These are phyloP conservation scores for Philonicus albiceps DNA, from an alignment of 2,888 invertebrate genomes.

Conservation along the genomic window DNA sequence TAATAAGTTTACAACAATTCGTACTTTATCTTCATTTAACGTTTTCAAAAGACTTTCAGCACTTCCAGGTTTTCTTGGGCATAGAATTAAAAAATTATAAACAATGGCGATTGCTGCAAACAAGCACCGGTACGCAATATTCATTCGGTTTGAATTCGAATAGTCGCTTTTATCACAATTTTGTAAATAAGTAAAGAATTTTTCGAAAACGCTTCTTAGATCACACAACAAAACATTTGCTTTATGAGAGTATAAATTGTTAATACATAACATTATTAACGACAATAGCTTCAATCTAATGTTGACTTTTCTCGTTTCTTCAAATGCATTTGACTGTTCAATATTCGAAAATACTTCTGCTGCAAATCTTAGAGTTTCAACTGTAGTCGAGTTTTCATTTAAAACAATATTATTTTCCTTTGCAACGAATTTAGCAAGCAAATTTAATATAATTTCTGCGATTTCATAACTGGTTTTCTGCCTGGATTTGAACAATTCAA, in stretches of 20 bases:
- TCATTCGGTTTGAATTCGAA: not conserved
- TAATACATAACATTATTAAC: conserved; percentile 57
- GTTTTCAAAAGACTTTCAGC: not conserved
- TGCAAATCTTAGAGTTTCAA: conserved; percentile 58
- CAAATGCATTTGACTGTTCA: conserved; percentile 48
- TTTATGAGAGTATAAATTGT: conserved; percentile 56
- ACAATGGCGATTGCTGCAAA: not conserved
- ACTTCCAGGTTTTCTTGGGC: not conserved
- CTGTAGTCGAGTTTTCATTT: conserved; percentile 55
- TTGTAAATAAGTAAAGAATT: conserved; percentile 46
- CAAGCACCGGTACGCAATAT: not conserved
- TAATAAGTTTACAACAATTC: not conserved
- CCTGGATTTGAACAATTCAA: conserved; percentile 51
- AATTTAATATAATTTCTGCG: conserved; percentile 57
- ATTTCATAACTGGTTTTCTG: conserved; percentile 58
- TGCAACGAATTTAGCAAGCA: conserved; percentile 56
- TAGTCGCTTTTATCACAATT: not conserved
- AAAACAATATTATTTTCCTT: conserved; percentile 55
- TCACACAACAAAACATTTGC: conserved; percentile 54
- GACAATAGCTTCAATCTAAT: conserved; percentile 58
- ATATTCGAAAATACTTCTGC: conserved; percentile 55
- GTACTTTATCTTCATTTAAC: conserved; percentile 8
- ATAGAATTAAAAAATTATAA: conserved; percentile 8
- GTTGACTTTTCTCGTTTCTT: conserved; percentile 53
- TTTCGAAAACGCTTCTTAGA: conserved; percentile 54